Evolutionary conservation across 1,140 invertebrate genomes (phyloP).

Genomic region (Andrena cerasifolii): DNA sequence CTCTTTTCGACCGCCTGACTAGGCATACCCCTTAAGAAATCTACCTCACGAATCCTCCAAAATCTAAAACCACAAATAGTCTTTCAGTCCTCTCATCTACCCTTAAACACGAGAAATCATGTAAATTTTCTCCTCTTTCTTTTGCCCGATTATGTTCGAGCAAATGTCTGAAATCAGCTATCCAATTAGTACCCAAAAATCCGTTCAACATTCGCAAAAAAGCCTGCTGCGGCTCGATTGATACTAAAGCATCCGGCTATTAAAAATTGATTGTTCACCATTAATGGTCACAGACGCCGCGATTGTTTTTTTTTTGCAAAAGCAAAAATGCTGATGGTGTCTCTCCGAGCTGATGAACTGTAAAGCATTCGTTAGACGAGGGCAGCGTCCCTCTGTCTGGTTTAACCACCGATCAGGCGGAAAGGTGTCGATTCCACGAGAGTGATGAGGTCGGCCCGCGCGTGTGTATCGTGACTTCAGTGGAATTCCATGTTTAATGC

Average conservation of each 20-base stretch:
- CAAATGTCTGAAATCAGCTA: not conserved
- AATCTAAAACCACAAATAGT: not conserved
- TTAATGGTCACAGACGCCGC: not conserved
- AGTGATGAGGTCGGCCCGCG: conserved; percentile 52
- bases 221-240: not conserved
- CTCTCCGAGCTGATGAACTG: conserved; percentile 9
- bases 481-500: conserved; percentile 58
- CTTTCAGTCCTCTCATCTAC: not conserved
- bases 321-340: not conserved
- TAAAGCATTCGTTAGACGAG: not conserved
- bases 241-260: not conserved
- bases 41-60: too few relatives aligned
- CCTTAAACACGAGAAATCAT: not conserved
- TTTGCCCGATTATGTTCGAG: not conserved
- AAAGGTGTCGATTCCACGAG: conserved; percentile 44
- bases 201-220: not conserved
- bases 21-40: too few relatives aligned
- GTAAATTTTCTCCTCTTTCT: not conserved
- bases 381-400: not conserved
- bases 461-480: conserved; percentile 44
- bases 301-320: too few relatives aligned
- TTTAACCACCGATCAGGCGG: not conserved
- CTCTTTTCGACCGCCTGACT: too few relatives aligned
- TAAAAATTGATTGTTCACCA: not conserved
- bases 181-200: not conserved